A percentile compares a stretch with the other conserved stretches of the same genome.
Conservation (phyloP, 2,888 invertebrate species). For the Lamellibrachia satsuma region DNA sequence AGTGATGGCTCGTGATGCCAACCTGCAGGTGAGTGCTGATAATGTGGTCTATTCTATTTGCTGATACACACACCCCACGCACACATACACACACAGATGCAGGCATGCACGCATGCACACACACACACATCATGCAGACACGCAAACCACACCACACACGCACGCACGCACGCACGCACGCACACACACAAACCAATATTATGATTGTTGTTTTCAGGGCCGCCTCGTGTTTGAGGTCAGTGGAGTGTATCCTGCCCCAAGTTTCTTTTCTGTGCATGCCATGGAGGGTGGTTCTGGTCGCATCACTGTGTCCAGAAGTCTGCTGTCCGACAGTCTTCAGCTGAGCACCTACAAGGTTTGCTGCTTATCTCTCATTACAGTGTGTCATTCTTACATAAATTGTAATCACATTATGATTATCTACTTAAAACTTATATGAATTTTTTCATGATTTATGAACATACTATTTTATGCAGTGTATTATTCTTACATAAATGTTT, state of each 20-base stretch:
- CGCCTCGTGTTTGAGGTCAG: constrained; percentile 39
- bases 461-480: too few relatives aligned
- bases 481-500: too few relatives aligned
- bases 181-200: neutral
- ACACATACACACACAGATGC: too few relatives aligned
- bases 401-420: too few relatives aligned
- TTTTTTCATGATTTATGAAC: too few relatives aligned
- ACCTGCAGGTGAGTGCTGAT: constrained; percentile 35
- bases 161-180: neutral
- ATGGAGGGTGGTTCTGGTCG: constrained; percentile 29
- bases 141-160: too few relatives aligned
- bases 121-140: too few relatives aligned
- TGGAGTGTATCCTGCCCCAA: constrained; percentile 49
- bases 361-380: neutral
- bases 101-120: too few relatives aligned
- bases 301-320: constrained; percentile 32
- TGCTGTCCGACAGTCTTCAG: constrained; percentile 38
- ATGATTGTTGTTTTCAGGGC: constrained; percentile 35
- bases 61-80: neutral
- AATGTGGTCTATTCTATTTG: neutral
- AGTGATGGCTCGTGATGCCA: constrained; percentile 36
- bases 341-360: constrained; percentile 34
- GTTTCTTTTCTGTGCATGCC: constrained; percentile 46
- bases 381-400: too few relatives aligned
- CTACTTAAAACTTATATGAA: too few relatives aligned